phyloP scores from a whole-genome alignment of 1,140 invertebrate genomes.

The Dysdera silvatica region DNA sequence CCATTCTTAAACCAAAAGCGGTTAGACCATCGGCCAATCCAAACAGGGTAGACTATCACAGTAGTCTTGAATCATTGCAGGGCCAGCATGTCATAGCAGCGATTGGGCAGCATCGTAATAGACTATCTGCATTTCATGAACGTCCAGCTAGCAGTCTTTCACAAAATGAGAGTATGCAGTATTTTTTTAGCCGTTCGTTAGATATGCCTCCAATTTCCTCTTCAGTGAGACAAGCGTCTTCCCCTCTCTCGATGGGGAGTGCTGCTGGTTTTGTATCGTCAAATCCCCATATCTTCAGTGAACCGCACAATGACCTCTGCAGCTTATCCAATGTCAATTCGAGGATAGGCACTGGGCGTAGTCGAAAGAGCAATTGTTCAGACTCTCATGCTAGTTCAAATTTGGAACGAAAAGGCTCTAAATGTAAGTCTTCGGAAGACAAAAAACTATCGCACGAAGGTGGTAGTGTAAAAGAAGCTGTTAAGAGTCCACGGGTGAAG shows the following conservation, averaged over 20 bases:
- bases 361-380: neutral
- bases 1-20: constrained; percentile 31
- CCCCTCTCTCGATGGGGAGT: constrained; percentile 15
- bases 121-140: constrained; percentile 30
- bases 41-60: constrained; percentile 14
- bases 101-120: constrained; percentile 24
- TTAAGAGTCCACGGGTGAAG: constrained; percentile 9
- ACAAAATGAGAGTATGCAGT: constrained; percentile 27
- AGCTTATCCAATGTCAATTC: constrained; percentile 18
- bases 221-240: constrained; percentile 10
- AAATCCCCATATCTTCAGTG: constrained; percentile 22
- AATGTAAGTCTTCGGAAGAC: neutral
- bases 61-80: constrained; percentile 23
- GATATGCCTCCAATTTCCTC: constrained; percentile 27
- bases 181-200: constrained; percentile 31
- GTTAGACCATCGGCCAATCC: constrained; percentile 26
- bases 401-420: neutral
- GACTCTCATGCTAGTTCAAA: too few species aligned
- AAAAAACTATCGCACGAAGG: constrained; percentile 17
- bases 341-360: neutral
- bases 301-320: constrained; percentile 10
- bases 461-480: constrained; percentile 1
- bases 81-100: constrained; percentile 23
- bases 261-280: constrained; percentile 24
- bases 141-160: constrained; percentile 29